Evolutionary conservation across 2,113 vertebrate genomes (phyloP).

Genomic region (Gallinago jamesoni): DNA sequence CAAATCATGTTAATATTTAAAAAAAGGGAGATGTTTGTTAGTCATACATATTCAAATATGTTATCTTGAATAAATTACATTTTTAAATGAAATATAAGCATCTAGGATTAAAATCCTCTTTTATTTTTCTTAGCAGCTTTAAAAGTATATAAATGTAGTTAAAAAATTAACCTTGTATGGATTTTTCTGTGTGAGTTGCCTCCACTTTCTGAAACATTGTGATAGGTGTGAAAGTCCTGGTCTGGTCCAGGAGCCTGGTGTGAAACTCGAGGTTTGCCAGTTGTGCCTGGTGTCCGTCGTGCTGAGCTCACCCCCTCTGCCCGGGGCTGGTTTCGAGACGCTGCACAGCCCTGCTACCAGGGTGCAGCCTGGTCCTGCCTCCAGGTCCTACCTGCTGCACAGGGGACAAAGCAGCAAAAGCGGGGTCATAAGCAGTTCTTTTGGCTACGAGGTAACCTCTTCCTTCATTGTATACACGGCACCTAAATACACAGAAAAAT

Average conservation of each 20-base stretch:
- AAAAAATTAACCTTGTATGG: neutral
- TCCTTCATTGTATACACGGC: neutral
- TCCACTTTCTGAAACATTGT: neutral
- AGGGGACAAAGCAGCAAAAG: neutral
- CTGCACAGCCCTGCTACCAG: neutral
- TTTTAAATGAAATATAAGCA: neutral
- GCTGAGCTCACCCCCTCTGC: neutral
- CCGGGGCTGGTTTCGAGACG: fast-evolving
- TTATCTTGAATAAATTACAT: neutral
- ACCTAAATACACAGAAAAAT: neutral
- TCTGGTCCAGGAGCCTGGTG: neutral
- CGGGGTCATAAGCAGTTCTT: neutral
- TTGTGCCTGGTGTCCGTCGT: fast-evolving
- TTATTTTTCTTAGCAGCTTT: neutral
- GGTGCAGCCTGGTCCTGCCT: neutral
- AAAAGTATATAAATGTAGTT: neutral
- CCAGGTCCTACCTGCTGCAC: neutral
- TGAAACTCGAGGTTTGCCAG: neutral
- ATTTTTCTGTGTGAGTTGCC: neutral
- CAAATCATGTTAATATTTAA: neutral
- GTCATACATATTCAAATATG: neutral
- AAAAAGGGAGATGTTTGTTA: neutral
- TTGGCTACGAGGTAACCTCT: neutral
- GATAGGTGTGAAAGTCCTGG: neutral
- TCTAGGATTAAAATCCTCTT: neutral